Percentiles rank a stretch among this genome's conserved stretches.
Conservation (phyloP, 2,888 invertebrate genomes). For the Parthenolecanium corni region DNA sequence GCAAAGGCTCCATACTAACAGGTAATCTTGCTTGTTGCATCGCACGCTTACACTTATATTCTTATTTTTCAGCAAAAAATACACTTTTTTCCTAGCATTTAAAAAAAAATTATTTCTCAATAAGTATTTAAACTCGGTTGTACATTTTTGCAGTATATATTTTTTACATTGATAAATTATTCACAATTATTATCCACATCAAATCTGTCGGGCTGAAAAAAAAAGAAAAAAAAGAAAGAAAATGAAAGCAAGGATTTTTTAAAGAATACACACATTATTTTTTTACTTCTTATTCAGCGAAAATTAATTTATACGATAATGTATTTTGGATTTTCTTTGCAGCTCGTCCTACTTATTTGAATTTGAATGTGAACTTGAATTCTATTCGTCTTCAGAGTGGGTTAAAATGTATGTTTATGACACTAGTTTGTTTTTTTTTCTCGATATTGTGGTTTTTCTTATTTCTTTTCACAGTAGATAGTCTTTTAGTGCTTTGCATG, state of each 20-base stretch:
- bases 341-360: conserved; percentile 97
- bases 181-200: too few species aligned
- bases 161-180: too few species aligned
- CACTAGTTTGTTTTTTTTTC: conserved; percentile 28
- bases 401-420: conserved; percentile 67
- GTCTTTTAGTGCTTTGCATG: too few species aligned
- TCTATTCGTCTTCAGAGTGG: conserved; percentile 70
- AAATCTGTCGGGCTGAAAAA: too few species aligned
- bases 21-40: conserved; percentile 25
- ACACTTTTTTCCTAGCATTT: too few species aligned
- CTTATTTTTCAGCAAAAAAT: background rate
- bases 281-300: background rate
- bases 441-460: conserved; percentile 32
- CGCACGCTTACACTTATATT: conserved; percentile 15
- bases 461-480: conserved; percentile 22
- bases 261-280: too few species aligned
- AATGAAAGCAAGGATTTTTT: too few species aligned
- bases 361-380: conserved; percentile 90
- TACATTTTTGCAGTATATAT: too few species aligned
- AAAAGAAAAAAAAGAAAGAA: too few species aligned
- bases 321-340: conserved; percentile 43
- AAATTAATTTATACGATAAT: conserved; percentile 8
- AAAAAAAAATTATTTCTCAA: too few species aligned
- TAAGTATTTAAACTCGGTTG: too few species aligned
- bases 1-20: conserved; percentile 27